phyloP scores from a whole-genome alignment of 2,113 vertebrate species.

The Ptychochromis oligacanthus region DNA sequence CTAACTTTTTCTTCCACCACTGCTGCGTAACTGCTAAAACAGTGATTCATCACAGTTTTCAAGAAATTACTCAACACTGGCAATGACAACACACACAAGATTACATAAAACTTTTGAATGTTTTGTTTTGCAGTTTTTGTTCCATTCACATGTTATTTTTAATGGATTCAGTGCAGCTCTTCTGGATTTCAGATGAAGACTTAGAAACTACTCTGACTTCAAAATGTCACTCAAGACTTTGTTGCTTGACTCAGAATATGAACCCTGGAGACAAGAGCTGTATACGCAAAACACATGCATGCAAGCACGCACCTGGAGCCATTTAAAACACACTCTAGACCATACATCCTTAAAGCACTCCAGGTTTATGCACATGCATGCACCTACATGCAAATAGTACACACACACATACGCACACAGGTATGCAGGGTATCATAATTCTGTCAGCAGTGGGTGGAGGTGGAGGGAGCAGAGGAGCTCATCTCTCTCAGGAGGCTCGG shows the following conservation, averaged over 20 bases:
- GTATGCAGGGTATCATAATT: slow-evolving; percentile 21
- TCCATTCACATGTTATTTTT: slow-evolving; percentile 1
- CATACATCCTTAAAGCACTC: not conserved
- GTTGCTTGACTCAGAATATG: not conserved
- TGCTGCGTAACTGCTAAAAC: not conserved
- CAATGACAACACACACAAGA: not conserved
- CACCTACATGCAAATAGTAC: slow-evolving; percentile 1
- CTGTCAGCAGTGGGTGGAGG: slow-evolving; percentile 31
- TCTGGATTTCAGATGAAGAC: not conserved
- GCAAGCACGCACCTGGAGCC: slow-evolving; percentile 23
- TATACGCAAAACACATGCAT: not conserved
- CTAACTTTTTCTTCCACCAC: fast-evolving
- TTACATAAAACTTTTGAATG: not conserved
- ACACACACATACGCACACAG: slow-evolving; percentile 25
- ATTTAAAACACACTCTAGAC: not conserved
- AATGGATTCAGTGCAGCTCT: not conserved
- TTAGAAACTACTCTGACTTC: not conserved
- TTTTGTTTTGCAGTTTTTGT: not conserved
- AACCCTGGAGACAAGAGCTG: not conserved
- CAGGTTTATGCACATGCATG: not conserved
- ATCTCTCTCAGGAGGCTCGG: not conserved
- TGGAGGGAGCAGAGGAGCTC: not conserved
- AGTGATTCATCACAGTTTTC: not conserved
- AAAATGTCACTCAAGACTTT: not conserved
- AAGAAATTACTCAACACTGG: not conserved